Conservation (phyloP, 2,113 vertebrate genomes). For the Sceloporus tristichus region DNA sequence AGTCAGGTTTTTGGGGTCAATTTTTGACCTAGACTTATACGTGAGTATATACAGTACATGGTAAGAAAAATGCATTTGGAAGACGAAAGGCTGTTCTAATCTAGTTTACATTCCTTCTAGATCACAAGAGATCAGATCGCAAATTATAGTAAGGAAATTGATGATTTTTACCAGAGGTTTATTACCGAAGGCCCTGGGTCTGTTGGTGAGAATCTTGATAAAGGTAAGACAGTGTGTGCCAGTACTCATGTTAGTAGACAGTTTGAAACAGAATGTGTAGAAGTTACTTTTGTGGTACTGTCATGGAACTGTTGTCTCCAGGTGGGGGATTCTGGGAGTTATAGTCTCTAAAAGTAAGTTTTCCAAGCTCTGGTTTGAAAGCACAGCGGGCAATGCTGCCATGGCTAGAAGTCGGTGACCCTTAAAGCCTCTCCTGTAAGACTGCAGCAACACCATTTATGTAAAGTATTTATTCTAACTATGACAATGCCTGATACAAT, state of each 20-base stretch:
- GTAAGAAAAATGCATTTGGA: background rate
- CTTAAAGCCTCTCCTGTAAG: conserved; percentile 16
- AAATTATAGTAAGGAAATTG: conserved; percentile 79
- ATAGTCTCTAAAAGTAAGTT: no score
- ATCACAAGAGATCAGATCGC: conserved; percentile 82
- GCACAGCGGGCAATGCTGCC: background rate
- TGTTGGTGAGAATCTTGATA: conserved; percentile 90
- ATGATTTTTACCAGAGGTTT: conserved; percentile 85
- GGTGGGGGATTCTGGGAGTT: no score
- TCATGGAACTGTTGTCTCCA: no score
- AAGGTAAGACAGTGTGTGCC: conserved; percentile 78
- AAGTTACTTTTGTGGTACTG: no score
- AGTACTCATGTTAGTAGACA: background rate
- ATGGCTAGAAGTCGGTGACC: background rate
- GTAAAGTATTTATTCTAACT: background rate
- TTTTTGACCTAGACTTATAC: no score
- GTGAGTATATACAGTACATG: background rate
- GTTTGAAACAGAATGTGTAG: background rate
- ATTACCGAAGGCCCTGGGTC: conserved; percentile 86
- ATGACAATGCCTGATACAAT: background rate
- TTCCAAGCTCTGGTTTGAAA: background rate
- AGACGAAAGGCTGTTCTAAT: background rate
- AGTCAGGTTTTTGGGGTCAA: no score
- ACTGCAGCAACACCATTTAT: no score
- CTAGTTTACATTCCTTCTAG: conserved; percentile 69